A percentile compares a stretch with the other conserved stretches of the same genome.
phyloP scores from a whole-genome alignment of 30 jellyfish, hydroid and myxozoan species.

The Clytia hemisphaerica region DNA sequence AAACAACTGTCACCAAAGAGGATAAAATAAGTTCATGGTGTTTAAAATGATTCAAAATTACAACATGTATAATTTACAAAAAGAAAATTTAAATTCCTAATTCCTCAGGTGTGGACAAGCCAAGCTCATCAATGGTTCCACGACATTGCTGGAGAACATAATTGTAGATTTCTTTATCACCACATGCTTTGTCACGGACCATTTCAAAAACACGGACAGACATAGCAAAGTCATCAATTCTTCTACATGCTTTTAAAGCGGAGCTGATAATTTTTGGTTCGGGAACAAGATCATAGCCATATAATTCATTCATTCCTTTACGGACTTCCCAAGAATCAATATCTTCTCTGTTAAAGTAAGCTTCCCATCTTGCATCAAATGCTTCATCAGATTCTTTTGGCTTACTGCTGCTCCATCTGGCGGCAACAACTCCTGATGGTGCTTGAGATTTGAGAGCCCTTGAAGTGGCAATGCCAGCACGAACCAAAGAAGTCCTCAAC shows the following conservation, averaged over 20 bases:
- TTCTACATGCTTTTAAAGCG: constrained; percentile 84
- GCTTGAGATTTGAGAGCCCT: too few relatives aligned
- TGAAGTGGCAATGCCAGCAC: too few relatives aligned
- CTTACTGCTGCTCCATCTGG: constrained; percentile 55
- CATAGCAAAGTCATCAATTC: constrained; percentile 78
- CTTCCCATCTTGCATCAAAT: constrained; percentile 95
- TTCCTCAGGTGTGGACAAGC: constrained; percentile 81
- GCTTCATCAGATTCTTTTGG: constrained; percentile 78
- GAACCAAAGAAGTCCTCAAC: too few relatives aligned
- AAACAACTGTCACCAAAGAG: too few relatives aligned
- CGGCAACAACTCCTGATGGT: constrained; percentile 31
- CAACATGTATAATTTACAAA: too few relatives aligned
- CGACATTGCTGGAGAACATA: constrained; percentile 67
- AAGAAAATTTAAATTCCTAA: too few relatives aligned
- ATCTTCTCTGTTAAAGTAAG: constrained; percentile 74
- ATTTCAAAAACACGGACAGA: constrained; percentile 83
- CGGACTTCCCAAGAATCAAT: constrained; percentile 93
- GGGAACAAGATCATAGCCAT: constrained; percentile 91
- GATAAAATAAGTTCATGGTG: too few relatives aligned
- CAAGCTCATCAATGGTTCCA: constrained; percentile 86
- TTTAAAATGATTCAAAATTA: too few relatives aligned
- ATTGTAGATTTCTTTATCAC: constrained; percentile 57
- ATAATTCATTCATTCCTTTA: constrained; percentile 79
- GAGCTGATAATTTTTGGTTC: constrained; percentile 91
- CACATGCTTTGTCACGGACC: constrained; percentile 68